Base-by-base conservation (phyloP, 2,113 vertebrate species). In the Meriones unguiculatus region DNA sequence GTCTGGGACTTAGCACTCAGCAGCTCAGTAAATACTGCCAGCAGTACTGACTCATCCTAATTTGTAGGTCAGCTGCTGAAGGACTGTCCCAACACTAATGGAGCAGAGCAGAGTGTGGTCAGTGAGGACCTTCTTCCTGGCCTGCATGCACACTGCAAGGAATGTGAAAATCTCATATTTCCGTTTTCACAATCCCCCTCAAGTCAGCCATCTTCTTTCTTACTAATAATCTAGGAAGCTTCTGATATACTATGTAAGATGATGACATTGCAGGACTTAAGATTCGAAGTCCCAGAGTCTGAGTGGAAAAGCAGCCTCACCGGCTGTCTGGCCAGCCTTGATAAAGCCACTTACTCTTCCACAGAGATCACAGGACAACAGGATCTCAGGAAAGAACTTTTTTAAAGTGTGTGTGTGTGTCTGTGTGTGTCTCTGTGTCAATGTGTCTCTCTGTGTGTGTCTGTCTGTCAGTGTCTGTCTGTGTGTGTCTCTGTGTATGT, bases 41-140 rank as follows among this genome's bases (percentile, higher is more conserved):
- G 41, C 0, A 1, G 20, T 7, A 17, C 0, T n/a, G 2, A 1
- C 1, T 1, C 13, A 30, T 32, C 52, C 52, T 3, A 5, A 25
- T 1, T 0, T 72, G 65, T 8, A 67, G 54, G 57, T 24, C 32
- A 25, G 15, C 38, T 7, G 5, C 64, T 30, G 30, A 46, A 89
- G 64, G n/a, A 50, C 1, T 1, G 7, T 46, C 35, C 20, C 0
- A 0, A 2, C 2, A 11, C 15, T 9, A 8, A 25, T 12, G 5
- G 54, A 5, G 2, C 25, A 25, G 24, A 32, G 22, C 32, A 73
- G 0, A 15, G 25, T 0, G 5, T 8, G 77, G 64, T 22, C 46
- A 25, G 59, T 0, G 5, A 2, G 10, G 38, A 57, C 32, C 76
- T 52, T 35, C 67, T 62, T 15, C 0, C 0, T 28, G 14, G 9